Base-by-base conservation (phyloP, 2,797 vertebrate species). In the Xerus rutilus region DNA sequence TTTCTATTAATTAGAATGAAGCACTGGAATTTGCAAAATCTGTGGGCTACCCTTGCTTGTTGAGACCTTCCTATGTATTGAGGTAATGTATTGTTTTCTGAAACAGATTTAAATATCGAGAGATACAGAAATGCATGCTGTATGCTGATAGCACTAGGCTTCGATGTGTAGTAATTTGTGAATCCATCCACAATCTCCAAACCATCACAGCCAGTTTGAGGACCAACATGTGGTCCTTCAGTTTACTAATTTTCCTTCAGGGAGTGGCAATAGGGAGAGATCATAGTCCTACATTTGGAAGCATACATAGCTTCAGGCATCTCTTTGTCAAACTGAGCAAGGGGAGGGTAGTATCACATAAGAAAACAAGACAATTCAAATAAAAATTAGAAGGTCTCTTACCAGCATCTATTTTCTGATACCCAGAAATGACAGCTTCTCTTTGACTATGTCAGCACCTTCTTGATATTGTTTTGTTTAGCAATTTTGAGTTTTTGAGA, bases 41-140 rank as follows among this genome's bases (percentile, higher is more conserved):
- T 89, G 99, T 99, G 97, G 98, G 99, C 72, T 99, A 99, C 81
- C 99, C 99, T 0, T 99, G 99, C 95, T 99, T 99, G 93, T 98
- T 99, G 97, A 99, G 99, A 76, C 99, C 99, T 93, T 99, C 99
- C 28, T 99, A 99, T 78, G 99, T 99, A 74, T 98, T 99, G 93
- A 99, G 99, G 99, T 99, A 98, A 99, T 94, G 65, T 57, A 97
- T 39, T 89, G 35, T 85, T 87, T 95, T 91, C 23, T 62, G 78
- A 88, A 91, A 93, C 69, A 89, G 64, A 88, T 65, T 96, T 28
- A 73, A 67, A 84, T 89, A n/a, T 52, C 5, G 5, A 21, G 47
- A 89, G 77, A 64, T 30, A 59, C 1, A 89, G 65, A 96, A 59
- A 45, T 76, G 21, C 21, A n/a, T 0, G 0, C 0, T 70, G 12